A percentile compares a stretch with the other conserved stretches of the same genome.
These are phyloP conservation scores for Tuberolachnus salignus DNA, from an alignment of 2,888 invertebrate species.

Conservation along the genomic window DNA sequence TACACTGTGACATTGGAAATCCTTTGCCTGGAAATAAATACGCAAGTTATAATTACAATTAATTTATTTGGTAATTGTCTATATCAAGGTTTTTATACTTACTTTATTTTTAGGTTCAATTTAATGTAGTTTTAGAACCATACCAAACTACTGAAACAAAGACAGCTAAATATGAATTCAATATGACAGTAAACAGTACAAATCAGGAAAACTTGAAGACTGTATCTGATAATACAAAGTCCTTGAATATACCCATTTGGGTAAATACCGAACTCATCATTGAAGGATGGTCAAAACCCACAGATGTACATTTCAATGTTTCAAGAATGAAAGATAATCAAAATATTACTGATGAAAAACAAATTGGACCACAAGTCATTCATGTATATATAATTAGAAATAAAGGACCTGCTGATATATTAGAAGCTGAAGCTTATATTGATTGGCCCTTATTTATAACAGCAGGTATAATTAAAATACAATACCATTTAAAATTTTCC, in stretches of 20 bases:
- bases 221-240: conserved; percentile 71
- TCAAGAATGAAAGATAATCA: conserved; percentile 67
- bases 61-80: too few relatives aligned
- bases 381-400: conserved; percentile 91
- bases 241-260: conserved; percentile 76
- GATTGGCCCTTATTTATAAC: conserved; percentile 86
- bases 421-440: conserved; percentile 80
- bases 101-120: conserved; percentile 68
- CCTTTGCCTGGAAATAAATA: conserved; percentile 77
- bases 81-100: background rate
- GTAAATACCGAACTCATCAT: conserved; percentile 79
- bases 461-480: conserved; percentile 64
- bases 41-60: conserved; percentile 63
- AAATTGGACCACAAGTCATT: conserved; percentile 85
- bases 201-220: conserved; percentile 75
- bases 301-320: conserved; percentile 78
- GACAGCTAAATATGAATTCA: conserved; percentile 71
- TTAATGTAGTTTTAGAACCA: conserved; percentile 77
- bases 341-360: conserved; percentile 71
- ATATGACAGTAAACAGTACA: conserved; percentile 82
- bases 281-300: conserved; percentile 77
- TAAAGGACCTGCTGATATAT: conserved; percentile 84
- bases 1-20: conserved; percentile 93
- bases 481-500: too few relatives aligned
- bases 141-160: conserved; percentile 68